These are phyloP conservation scores for Lysandra bellargus DNA, from an alignment of 2,888 invertebrate species.

Conservation along the genomic window DNA sequence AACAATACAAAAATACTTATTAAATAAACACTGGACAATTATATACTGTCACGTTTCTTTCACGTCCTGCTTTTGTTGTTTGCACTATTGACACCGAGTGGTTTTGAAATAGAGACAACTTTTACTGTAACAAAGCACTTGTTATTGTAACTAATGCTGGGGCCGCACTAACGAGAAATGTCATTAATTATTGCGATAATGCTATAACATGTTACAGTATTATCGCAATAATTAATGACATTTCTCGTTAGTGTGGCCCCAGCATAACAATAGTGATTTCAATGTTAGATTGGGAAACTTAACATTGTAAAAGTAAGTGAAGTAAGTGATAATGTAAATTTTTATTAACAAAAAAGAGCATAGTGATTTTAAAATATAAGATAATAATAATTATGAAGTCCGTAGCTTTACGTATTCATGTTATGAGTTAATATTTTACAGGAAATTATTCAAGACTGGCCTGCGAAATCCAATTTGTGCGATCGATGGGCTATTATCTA, in stretches of 20 bases:
- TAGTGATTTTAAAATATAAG: neutral
- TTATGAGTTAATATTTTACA: conserved; percentile 58
- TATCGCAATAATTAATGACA: too few relatives aligned
- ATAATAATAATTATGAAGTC: neutral
- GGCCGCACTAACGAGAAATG: too few relatives aligned
- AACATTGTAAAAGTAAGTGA: neutral
- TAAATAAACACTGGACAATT: conserved; percentile 71
- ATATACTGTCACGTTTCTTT: conserved; percentile 72
- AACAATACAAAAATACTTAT: conserved; percentile 46
- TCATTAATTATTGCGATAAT: too few relatives aligned
- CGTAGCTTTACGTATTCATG: conserved; percentile 19
- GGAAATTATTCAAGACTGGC: conserved; percentile 98
- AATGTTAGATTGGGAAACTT: neutral
- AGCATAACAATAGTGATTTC: neutral
- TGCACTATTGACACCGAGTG: conserved; percentile 75
- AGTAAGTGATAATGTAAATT: neutral
- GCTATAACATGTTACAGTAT: too few relatives aligned
- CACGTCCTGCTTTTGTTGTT: conserved; percentile 79
- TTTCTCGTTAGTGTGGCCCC: too few relatives aligned
- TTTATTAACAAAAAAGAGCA: neutral
- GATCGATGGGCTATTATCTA: conserved; percentile 99
- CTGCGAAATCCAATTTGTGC: conserved; percentile 97
- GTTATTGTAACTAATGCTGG: neutral
- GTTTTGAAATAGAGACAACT: conserved; percentile 4
- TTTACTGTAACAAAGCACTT: conserved; percentile 12